phyloP scores from a whole-genome alignment of 2,113 vertebrate genomes.

The Hipposideros armiger region DNA sequence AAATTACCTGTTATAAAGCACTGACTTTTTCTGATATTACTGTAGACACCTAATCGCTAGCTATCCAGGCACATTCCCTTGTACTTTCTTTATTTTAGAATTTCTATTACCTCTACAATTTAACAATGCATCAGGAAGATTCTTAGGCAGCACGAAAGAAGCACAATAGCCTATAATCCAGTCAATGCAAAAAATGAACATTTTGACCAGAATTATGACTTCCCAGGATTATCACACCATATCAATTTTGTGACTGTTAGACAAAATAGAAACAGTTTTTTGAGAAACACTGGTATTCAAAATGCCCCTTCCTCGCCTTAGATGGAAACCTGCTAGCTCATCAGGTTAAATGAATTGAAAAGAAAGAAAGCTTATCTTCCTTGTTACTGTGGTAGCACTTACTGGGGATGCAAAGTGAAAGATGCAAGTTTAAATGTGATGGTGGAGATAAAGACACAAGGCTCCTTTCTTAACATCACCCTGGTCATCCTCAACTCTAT shows the following conservation, averaged over 20 bases:
- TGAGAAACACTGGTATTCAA: neutral
- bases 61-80: neutral
- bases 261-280: neutral
- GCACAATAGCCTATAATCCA: neutral
- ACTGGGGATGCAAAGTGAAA: neutral
- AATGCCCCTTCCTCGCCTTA: neutral
- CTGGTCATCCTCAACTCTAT: neutral
- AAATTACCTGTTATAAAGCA: neutral
- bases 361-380: neutral
- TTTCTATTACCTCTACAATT: neutral
- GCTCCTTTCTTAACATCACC: neutral
- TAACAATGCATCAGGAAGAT: neutral
- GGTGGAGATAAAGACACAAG: too few relatives aligned
- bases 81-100: neutral
- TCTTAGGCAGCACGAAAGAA: neutral
- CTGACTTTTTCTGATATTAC: neutral
- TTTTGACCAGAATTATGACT: neutral
- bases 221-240: neutral
- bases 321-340: neutral
- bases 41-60: neutral
- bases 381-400: too few relatives aligned
- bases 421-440: fast-evolving
- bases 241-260: neutral
- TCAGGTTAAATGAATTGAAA: neutral
- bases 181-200: neutral